Percentiles rank a stretch among this genome's conserved stretches.
These are phyloP conservation scores for Pluvianellus socialis DNA, from an alignment of 2,113 vertebrate species.

Conservation along the genomic window DNA sequence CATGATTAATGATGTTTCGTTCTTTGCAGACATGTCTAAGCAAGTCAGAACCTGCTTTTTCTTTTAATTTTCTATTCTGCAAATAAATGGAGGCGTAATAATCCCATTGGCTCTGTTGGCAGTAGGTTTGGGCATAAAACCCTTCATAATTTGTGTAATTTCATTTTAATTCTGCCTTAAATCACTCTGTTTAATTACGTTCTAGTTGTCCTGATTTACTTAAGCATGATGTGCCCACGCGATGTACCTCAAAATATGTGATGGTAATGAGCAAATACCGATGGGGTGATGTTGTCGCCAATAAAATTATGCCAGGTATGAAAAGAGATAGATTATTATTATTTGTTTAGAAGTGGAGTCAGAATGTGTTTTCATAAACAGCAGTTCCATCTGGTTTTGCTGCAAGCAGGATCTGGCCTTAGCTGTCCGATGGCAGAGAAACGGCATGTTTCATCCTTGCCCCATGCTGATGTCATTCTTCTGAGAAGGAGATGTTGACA, in stretches of 20 bases:
- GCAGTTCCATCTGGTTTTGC: background rate
- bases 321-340: background rate
- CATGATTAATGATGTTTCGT: background rate
- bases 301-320: background rate
- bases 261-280: background rate
- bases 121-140: background rate
- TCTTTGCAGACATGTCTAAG: background rate
- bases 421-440: background rate
- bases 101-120: fast-evolving
- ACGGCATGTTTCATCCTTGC: fast-evolving
- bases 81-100: background rate
- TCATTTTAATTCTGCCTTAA: background rate
- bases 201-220: background rate
- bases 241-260: background rate
- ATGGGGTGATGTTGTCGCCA: background rate
- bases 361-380: background rate
- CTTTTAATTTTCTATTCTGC: background rate
- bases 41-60: background rate
- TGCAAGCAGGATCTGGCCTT: background rate
- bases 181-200: background rate
- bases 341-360: background rate
- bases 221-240: background rate
- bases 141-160: background rate
- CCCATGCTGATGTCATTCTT: background rate
- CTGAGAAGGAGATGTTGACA: background rate